These are phyloP conservation scores for Dynastes grantii DNA, from an alignment of 2,888 invertebrate species.

Conservation along the genomic window DNA sequence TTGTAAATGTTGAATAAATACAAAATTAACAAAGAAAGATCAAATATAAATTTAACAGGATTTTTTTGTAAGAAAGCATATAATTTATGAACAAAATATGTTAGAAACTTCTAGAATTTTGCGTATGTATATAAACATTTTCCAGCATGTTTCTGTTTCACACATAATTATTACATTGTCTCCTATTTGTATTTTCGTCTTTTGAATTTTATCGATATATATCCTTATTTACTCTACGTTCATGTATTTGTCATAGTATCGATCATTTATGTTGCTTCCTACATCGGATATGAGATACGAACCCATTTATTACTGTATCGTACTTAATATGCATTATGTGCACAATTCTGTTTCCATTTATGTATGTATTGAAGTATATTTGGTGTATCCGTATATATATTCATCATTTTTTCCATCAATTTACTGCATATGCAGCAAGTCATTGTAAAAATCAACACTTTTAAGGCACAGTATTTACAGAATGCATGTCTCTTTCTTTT, in stretches of 20 bases:
- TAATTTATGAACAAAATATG: no score
- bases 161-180: not conserved
- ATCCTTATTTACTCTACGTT: not conserved
- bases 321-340: constrained; percentile 40
- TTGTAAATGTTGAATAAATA: no score
- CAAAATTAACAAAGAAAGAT: no score
- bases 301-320: not conserved
- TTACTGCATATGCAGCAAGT: constrained; percentile 32
- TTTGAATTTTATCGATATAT: not conserved
- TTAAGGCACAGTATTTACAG: constrained; percentile 17
- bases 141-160: not conserved
- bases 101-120: not conserved
- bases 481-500: constrained; percentile 33
- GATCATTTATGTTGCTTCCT: constrained; percentile 23
- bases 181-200: not conserved
- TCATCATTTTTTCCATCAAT: constrained; percentile 2
- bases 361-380: constrained; percentile 20
- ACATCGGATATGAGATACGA: constrained; percentile 10
- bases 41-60: no score
- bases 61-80: no score
- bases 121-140: not conserved
- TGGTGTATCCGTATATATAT: constrained; percentile 2
- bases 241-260: constrained; percentile 3
- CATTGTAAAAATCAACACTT: constrained; percentile 37
- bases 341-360: constrained; percentile 24